Percentiles rank a stretch among this genome's conserved stretches.
Conservation (phyloP, 2,113 vertebrate species). For the Brachionichthys hirsutus region DNA sequence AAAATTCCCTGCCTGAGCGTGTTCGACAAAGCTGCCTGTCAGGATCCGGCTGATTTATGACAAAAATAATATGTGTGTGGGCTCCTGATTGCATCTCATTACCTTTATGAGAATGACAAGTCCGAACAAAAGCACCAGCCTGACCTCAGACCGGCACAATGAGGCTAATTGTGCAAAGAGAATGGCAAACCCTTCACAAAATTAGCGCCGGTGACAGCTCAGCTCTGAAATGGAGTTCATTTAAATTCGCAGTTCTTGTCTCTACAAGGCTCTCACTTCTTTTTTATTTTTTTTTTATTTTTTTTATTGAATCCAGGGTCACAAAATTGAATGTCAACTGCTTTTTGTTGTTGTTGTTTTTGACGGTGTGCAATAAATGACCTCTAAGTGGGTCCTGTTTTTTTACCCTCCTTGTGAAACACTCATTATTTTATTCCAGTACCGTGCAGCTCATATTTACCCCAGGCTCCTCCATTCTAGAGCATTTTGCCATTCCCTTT, state of each 20-base stretch:
- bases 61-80: no score
- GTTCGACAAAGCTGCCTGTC: no score
- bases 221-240: background rate
- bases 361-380: no score
- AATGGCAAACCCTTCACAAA: constrained; percentile 1
- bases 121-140: background rate
- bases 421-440: no score
- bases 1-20: no score
- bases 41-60: no score
- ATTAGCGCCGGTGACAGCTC: background rate
- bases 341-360: background rate
- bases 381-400: no score
- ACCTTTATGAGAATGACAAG: background rate
- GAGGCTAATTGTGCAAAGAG: background rate
- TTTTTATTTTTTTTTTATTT: no score
- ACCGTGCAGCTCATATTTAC: background rate
- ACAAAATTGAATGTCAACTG: background rate
- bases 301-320: background rate
- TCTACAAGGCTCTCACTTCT: background rate
- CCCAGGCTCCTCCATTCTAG: background rate
- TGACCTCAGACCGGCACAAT: background rate
- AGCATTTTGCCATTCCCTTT: background rate
- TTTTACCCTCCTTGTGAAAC: no score
- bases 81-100: background rate
- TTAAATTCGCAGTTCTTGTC: background rate